These are phyloP conservation scores for Dolichoris vasculosae DNA, from an alignment of 1,140 invertebrate genomes.

Conservation along the genomic window DNA sequence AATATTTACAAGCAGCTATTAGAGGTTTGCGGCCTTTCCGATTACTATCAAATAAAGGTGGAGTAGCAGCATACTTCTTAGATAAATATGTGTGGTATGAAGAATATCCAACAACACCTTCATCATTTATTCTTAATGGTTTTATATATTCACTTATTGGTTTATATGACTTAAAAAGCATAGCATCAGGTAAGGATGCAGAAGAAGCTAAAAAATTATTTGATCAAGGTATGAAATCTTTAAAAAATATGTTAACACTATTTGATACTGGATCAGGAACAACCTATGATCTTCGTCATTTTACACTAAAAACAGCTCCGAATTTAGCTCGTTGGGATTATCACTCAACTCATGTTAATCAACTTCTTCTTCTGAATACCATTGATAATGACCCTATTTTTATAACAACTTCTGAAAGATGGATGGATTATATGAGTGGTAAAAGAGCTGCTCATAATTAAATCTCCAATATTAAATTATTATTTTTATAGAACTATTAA, in stretches of 20 bases:
- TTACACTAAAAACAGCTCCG: slow-evolving; percentile 90
- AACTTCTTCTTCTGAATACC: slow-evolving; percentile 91
- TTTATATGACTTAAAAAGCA: slow-evolving; percentile 91
- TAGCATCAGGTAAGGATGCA: slow-evolving; percentile 77
- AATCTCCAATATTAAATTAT: slow-evolving; percentile 13
- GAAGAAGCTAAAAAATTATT: slow-evolving; percentile 85
- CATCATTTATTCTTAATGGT: slow-evolving; percentile 97
- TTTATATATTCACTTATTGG: slow-evolving; percentile 99
- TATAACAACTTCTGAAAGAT: slow-evolving; percentile 89
- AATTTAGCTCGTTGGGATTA: slow-evolving; percentile 98
- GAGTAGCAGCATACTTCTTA: slow-evolving; percentile 89
- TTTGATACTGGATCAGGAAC: slow-evolving; percentile 97
- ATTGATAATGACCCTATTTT: slow-evolving; percentile 91
- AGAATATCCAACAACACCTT: slow-evolving; percentile 97
- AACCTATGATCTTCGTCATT: slow-evolving; percentile 96
- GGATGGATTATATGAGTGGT: slow-evolving; percentile 98
- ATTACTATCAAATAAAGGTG: slow-evolving; percentile 81
- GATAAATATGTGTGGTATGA: slow-evolving; percentile 93
- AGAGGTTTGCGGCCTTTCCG: slow-evolving; percentile 88
- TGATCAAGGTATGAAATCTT: slow-evolving; percentile 88
- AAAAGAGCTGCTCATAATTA: slow-evolving; percentile 93
- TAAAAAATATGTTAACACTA: slow-evolving; percentile 92
- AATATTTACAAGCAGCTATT: slow-evolving; percentile 88
- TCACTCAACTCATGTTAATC: slow-evolving; percentile 98
- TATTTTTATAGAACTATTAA: slow-evolving; percentile 78